Base-by-base conservation (phyloP, 2,888 invertebrate genomes). In the Erebia epiphron region DNA sequence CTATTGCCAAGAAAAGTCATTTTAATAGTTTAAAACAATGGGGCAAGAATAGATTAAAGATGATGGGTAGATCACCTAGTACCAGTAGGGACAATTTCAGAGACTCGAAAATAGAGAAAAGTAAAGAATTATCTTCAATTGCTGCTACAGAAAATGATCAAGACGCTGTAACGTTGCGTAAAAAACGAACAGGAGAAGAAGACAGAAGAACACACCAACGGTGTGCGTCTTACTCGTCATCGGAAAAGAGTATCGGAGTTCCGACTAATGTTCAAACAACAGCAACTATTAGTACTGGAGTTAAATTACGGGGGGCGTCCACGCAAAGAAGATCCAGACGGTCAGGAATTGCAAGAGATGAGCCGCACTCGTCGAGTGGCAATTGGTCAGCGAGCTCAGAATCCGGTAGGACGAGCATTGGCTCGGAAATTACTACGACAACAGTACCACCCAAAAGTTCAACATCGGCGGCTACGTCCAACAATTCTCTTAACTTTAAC, bases 341-440 rank as follows among this genome's bases (percentile, higher is more conserved):
- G 74, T 95, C 95, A 52, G 96, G 95, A 18, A 89, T 94, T 61
- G 94, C 93, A 60, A 96, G 96, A 86, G 97, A 98, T 75, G 97
- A 97, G 82, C 96, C 96, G 50, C 97, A 98, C 88, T 98, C 98
- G 1, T 98, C 98, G 14, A 97, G 97, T 80, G 98, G 98, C 54
- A 98, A 98, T 89, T 98, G 98, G 98, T 98, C 98, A 77, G 98
- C 97, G 1, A 98, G 98, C 83, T 98, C 98, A 0, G 97, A 97
- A 86, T 97, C 97, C 68, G 97, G 97, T 21, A 94, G 97, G 73
- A 97, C 97, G 7, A 97, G 97, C 68, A 96, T 97, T 73, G 97
- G 97, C 74, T 97, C 97, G 64, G 97, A 97, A 91, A 96, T 97
- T 63, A 96, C 97, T 72, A 94, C 94, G 1, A 94, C 94, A 8